Conservation (phyloP, 2,797 vertebrate species). For the Champsocephalus esox region DNA sequence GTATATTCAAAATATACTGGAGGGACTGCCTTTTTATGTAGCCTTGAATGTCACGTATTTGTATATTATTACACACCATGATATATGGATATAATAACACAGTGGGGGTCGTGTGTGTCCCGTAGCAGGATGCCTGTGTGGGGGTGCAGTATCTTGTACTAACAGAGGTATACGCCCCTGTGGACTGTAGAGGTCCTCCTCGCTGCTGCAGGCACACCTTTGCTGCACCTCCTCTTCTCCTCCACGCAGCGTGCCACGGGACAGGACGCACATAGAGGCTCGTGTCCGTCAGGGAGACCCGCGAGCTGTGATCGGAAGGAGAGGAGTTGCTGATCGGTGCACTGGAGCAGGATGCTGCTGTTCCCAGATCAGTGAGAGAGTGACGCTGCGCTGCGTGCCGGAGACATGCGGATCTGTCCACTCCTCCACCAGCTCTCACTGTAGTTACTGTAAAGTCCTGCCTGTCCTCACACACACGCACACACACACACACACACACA, state of each 20-base stretch:
- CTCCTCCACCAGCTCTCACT: constrained; percentile 28
- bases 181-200: constrained; percentile 76
- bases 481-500: no score
- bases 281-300: constrained; percentile 24
- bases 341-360: constrained; percentile 14
- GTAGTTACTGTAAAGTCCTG: constrained; percentile 55
- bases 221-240: constrained; percentile 47
- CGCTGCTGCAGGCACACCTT: constrained; percentile 43
- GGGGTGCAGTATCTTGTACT: no score
- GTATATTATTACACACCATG: no score
- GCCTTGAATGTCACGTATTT: no score
- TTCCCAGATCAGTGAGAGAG: constrained; percentile 34
- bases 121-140: no score
- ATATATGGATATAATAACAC: no score
- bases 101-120: no score
- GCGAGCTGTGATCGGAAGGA: constrained; percentile 50
- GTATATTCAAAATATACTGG: no score
- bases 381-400: constrained; percentile 20
- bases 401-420: constrained; percentile 45
- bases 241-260: constrained; percentile 36
- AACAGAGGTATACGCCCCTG: constrained; percentile 30
- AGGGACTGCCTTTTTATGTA: no score
- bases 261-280: constrained; percentile 19
- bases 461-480: constrained; percentile 25
- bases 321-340: constrained; percentile 41